A percentile compares a stretch with the other conserved stretches of the same genome.
Evolutionary conservation across 2,113 vertebrate genomes (phyloP).

Genomic region (Cervus canadensis): DNA sequence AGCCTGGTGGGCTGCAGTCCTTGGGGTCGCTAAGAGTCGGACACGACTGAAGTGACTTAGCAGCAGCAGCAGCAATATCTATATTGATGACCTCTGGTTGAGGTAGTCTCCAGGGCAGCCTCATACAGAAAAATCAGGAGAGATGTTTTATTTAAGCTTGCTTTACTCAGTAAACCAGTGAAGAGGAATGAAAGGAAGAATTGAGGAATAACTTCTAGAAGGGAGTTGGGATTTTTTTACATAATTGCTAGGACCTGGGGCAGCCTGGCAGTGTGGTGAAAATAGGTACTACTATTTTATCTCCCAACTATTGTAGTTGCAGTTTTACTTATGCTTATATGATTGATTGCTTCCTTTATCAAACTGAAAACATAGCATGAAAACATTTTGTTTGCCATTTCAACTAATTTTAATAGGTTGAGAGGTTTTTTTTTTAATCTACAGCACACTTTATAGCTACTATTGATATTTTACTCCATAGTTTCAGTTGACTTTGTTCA

Average conservation of each 20-base stretch:
- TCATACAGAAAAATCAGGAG: conserved; percentile 15
- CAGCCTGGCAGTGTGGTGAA: neutral
- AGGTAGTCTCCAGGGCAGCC: neutral
- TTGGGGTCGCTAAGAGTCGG: too few species aligned
- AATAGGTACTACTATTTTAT: neutral
- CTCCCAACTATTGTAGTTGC: neutral
- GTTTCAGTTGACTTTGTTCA: conserved; percentile 26
- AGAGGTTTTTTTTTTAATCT: neutral
- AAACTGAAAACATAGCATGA: conserved; percentile 48
- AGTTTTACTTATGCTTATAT: conserved; percentile 31
- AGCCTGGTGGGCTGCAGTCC: too few species aligned
- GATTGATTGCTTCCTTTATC: neutral
- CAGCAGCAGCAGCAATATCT: neutral
- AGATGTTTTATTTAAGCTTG: conserved; percentile 5
- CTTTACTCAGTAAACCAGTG: conserved; percentile 4
- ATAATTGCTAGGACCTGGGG: neutral
- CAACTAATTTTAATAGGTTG: conserved; percentile 61
- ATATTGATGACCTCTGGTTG: neutral
- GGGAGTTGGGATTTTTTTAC: neutral
- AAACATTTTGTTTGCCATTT: conserved; percentile 69
- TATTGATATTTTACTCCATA: neutral
- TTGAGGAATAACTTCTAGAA: neutral
- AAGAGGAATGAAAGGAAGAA: neutral
- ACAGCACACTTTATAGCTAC: neutral
- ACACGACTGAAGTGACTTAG: too few species aligned